Conservation (phyloP, 2,113 vertebrate genomes). For the Petrocephalus microphthalmus region DNA sequence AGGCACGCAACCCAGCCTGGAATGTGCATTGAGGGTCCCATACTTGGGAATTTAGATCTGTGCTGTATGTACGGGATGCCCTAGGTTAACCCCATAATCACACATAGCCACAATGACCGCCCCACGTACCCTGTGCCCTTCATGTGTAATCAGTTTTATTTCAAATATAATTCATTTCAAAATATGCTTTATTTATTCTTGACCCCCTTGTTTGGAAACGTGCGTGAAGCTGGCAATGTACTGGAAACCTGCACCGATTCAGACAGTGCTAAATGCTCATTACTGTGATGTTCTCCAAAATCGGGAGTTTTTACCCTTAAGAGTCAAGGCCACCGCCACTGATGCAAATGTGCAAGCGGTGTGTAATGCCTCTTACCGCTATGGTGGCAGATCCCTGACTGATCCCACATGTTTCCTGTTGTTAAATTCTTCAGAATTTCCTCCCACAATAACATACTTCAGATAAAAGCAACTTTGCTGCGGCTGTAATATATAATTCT, state of each 20-base stretch:
- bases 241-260: neutral
- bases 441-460: neutral
- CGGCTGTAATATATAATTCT: neutral
- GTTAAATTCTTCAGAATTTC: neutral
- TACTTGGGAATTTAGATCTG: neutral
- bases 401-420: neutral
- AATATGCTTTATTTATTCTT: neutral
- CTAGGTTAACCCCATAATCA: neutral
- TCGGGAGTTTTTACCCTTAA: neutral
- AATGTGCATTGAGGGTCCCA: neutral
- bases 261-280: neutral
- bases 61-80: neutral
- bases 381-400: neutral
- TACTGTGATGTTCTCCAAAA: neutral
- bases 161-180: neutral
- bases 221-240: neutral
- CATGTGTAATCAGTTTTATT: neutral
- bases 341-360: neutral
- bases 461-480: neutral
- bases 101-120: neutral
- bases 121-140: neutral
- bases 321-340: neutral
- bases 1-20: neutral
- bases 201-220: neutral
- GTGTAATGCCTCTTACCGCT: neutral